Evolutionary conservation across 2,113 vertebrate species (phyloP), one percentile per base, ranked within the genome.

Genomic region (Chrysochloris asiatica): DNA sequence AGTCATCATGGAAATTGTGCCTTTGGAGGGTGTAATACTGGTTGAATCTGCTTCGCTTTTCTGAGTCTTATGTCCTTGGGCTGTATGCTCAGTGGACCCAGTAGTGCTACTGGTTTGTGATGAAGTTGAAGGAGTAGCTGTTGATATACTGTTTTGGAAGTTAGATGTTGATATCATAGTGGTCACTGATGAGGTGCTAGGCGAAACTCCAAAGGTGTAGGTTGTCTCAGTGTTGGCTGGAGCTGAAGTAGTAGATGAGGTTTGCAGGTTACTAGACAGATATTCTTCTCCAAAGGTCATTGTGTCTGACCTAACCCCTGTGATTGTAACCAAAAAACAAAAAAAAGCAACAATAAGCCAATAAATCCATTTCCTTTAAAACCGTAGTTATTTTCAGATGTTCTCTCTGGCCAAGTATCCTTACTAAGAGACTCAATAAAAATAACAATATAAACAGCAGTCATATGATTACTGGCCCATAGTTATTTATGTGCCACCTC

Each of bases 381-480:
- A 78, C 22, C 69, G 72, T 50, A 83, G 88, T 36, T 67, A 26
- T 83, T 69, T 33, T 63, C 79, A 47, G 59, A 63, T 38, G 28
- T 89, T 81, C 9, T 43, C 9, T 4, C 11, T 87, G 80, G 69
- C 41, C 22, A 63, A 88, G 28, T 65, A 50, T 38, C 19, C 47
- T 61, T 50, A 47, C 12, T 47, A 7, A 26, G 59, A 77, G 52
- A 92, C 45, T 76, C 79, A 65, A 45, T 72, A 81, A 76, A 88
- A 90, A 80, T 41, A 52, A 69, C 38, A 71, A 36, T 33, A 45
- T 83, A 59, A 73, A 67, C 6, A 10, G 2, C 30, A 41, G 41
- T 47, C 69, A 8, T 13, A 21, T 41, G 69, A n/a, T 65, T 45
- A 47, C 38, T 7, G 45, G n/a, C 13, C 38, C 43, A 30, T 26